These are phyloP conservation scores for Tinamus major DNA, from an alignment of 2,797 vertebrate genomes.

Conservation along the genomic window DNA sequence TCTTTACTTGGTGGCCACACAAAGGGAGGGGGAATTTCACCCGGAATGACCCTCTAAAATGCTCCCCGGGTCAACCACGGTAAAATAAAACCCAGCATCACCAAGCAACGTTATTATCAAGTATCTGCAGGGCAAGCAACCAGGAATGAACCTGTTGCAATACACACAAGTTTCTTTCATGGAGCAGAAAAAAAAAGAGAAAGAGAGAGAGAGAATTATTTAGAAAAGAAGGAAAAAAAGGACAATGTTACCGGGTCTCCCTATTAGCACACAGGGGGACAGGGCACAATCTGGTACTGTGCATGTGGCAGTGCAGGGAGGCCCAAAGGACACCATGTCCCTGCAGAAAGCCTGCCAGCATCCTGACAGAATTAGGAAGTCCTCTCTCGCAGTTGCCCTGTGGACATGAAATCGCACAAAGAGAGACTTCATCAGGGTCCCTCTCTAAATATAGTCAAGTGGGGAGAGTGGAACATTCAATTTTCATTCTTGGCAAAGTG, in stretches of 20 bases:
- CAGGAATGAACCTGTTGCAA: slow-evolving; percentile 4
- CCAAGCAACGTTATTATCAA: background rate
- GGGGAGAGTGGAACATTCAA: slow-evolving; percentile 65
- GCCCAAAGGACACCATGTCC: slow-evolving; percentile 16
- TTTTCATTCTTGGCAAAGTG: slow-evolving; percentile 67
- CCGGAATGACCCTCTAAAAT: background rate
- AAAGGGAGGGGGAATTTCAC: background rate
- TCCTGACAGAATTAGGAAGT: slow-evolving; percentile 75
- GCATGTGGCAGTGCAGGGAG: background rate
- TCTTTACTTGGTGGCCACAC: background rate
- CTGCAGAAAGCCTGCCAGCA: slow-evolving; percentile 26
- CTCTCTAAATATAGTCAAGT: slow-evolving; percentile 71
- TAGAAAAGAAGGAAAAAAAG: background rate
- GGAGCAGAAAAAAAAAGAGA: background rate
- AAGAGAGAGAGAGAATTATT: background rate
- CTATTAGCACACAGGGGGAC: rapidly evolving
- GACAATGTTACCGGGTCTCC: background rate
- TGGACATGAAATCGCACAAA: slow-evolving; percentile 72
- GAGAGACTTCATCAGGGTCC: slow-evolving; percentile 70
- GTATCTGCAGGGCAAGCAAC: background rate
- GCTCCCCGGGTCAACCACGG: background rate
- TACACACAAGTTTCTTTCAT: slow-evolving; percentile 46
- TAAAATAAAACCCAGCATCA: background rate
- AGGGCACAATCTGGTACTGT: slow-evolving; percentile 6
- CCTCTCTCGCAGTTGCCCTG: slow-evolving; percentile 50